Evolutionary conservation across 2,113 vertebrate genomes (phyloP).

Genomic region (Calonectris borealis): DNA sequence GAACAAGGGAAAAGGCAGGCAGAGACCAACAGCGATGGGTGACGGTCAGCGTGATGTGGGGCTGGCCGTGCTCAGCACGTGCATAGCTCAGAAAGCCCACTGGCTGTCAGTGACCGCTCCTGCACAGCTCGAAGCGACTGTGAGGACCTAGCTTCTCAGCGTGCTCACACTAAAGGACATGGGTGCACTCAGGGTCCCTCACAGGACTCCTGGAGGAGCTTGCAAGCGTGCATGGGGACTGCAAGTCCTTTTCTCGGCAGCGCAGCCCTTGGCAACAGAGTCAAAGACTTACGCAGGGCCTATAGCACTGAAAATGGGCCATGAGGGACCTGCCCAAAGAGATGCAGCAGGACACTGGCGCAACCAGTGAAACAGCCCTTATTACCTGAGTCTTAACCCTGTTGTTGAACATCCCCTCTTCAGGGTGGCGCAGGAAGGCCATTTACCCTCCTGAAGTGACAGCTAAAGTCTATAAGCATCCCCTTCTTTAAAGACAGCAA

Average conservation of each 20-base stretch:
- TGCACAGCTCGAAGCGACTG: accelerated
- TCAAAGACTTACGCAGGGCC: background rate
- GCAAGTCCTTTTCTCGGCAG: background rate
- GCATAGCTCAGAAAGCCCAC: background rate
- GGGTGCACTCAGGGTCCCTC: accelerated
- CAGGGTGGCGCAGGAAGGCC: background rate
- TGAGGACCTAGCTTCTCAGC: background rate
- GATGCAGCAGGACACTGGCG: background rate
- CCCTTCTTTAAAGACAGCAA: background rate
- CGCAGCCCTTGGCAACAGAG: background rate
- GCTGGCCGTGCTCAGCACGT: accelerated
- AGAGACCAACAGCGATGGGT: background rate
- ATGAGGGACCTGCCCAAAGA: background rate
- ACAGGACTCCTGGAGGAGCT: background rate
- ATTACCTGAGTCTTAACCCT: background rate
- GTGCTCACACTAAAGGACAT: accelerated
- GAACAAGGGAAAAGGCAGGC: background rate
- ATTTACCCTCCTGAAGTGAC: background rate
- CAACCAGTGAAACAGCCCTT: background rate
- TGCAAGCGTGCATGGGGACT: background rate
- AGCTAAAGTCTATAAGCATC: background rate
- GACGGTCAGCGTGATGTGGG: accelerated
- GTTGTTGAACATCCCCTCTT: background rate
- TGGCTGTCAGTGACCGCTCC: background rate
- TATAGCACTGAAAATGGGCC: background rate